Evolutionary conservation across 1,140 invertebrate species (phyloP), one percentile per base, ranked within the genome.

Genomic region (Teleogryllus occipitalis): DNA sequence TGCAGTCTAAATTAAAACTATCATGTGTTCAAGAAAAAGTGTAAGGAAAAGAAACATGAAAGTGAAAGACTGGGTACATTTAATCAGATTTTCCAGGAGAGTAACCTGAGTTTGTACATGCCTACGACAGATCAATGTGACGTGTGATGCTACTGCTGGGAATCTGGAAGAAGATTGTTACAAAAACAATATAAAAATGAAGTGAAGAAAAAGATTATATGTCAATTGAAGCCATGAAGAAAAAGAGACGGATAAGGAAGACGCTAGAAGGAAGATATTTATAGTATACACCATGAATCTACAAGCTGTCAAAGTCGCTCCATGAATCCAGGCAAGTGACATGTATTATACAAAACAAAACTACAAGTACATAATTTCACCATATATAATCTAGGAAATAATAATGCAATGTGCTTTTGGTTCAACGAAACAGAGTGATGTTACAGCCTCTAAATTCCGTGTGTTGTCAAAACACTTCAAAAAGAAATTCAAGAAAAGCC

Each of bases 401-500:
- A 72, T 8, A 18, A 72, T 72, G 54, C 54, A 72, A 72, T 72
- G 10, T 72, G 54, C 54, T 72, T 72, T 72, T 12, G 54, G 54
- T 72, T 72, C 18, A 18, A 72, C 18, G 54, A 72, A 72, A 72
- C 54, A 72, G 54, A 72, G 54, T 72, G 54, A 72, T 12, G 8
- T 72, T 8, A 18, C 18, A 12, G 54, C 54, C 54, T 72, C 54
- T 12, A 72, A 8, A 12, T 72, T 72, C 54, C 54, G n/a, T 18
- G 54, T 72, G 54, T 72, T 72, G 14, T 72, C 14, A n/a, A 72
- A 1, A 72, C 65, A 72, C 14, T 15, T 14, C 14, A 72, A 6
- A 72, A 72, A 72, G 65, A 72, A 72, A 72, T n/a, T 72, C n/a
- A 72, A n/a, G 65, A 72, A 72, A 72, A n/a, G 3, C n/a, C 65